A percentile compares a stretch with the other conserved stretches of the same genome.
These are phyloP conservation scores for Dolichopus griseipennis DNA, from an alignment of 2,888 invertebrate genomes.

Conservation along the genomic window DNA sequence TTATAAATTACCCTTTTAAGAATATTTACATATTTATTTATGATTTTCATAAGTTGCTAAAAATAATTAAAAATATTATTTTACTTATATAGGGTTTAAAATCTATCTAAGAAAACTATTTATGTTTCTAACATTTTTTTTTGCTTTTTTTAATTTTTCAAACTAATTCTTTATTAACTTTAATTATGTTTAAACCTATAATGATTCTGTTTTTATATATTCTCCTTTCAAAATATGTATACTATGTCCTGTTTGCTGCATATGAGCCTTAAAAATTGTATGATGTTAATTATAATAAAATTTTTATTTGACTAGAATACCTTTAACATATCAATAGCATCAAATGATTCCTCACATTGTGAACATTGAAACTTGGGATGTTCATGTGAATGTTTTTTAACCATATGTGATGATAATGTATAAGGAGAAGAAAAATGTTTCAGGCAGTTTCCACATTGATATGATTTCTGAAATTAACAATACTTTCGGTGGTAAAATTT, in stretches of 20 bases:
- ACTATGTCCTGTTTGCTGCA: background rate
- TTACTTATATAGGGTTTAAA: background rate
- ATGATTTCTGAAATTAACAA: constrained; percentile 26
- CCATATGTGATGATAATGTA: constrained; percentile 37
- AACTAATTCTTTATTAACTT: no score
- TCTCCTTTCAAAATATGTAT: background rate
- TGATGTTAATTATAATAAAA: background rate
- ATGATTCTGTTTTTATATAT: background rate
- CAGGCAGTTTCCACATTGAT: constrained; percentile 43
- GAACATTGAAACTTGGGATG: constrained; percentile 45
- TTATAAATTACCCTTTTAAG: no score
- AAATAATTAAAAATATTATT: background rate
- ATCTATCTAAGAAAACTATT: background rate
- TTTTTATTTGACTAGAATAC: constrained; percentile 21
- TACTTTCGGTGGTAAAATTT: background rate
- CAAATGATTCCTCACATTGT: constrained; percentile 51
- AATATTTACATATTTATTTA: no score
- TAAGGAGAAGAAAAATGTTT: constrained; percentile 38
- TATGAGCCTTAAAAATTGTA: background rate
- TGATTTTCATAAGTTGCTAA: background rate
- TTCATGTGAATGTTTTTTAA: constrained; percentile 39
- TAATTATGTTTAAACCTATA: background rate
- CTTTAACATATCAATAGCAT: constrained; percentile 51
- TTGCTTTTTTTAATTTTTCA: background rate
- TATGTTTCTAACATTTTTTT: background rate